Evolutionary conservation across 1,140 invertebrate genomes (phyloP), one percentile per base, ranked within the genome.

Genomic region (Ips typographus): DNA sequence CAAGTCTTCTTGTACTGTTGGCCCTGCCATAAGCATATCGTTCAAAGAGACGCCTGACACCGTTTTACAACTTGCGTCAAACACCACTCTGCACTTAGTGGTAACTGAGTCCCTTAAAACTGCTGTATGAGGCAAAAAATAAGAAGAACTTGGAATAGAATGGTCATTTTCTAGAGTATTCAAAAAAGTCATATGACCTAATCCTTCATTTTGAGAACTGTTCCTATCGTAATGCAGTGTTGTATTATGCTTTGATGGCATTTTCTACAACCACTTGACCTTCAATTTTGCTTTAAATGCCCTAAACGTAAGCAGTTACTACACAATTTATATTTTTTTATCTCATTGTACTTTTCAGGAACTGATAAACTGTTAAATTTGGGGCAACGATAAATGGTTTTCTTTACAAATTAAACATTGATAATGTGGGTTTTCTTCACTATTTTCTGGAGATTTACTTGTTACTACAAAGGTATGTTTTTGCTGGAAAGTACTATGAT

Each of bases 41-140:
- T 83, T 84, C 7, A 84, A 71, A 1, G 80, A 82, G 6, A 74
- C 47, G 2, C 76, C 76, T 53, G 74, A 78, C 2, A 59, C 57
- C 1, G 77, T 78, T 63, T 79, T 78, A 3, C 71, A 62, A 4
- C 77, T 79, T 0, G 76, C 80, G 68, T 81, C 74, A 71, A 80
- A 80, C 2, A 82, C 79, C 2, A 80, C 73, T 41, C 79, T 61
- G 4, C 77, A 57, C 63, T 80, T 77, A 0, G 75, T 76, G 7
- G 79, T 38, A 61, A 58, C 7, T 73, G 75, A 43, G 66, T 59
- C 8, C 65, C 73, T 74, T 2, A 79, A 5, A 0, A 83, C 78
- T 5, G 74, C 73, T 51, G 79, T 78, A 68, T 83, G 81, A 2
- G 80, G 80, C 38, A 83, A 66, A 61, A 76, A 75, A 61, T 74